Evolutionary conservation across 2,113 vertebrate genomes (phyloP).

Genomic region (Sitta europaea): DNA sequence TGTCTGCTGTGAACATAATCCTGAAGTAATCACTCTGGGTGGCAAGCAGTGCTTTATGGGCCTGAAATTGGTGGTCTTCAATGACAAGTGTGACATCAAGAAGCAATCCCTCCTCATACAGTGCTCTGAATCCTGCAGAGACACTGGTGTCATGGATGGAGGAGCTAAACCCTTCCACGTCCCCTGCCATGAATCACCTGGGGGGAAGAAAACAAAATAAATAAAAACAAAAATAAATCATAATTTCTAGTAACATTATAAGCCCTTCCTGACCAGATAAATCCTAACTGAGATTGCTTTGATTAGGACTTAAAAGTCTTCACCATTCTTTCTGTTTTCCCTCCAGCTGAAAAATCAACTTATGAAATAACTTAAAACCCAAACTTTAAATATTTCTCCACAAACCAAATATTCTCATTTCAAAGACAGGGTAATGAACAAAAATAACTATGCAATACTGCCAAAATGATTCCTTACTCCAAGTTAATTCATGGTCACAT

Average conservation of each 20-base stretch:
- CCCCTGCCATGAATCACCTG: slow-evolving; percentile 93
- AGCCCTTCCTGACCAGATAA: slow-evolving; percentile 30
- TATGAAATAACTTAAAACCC: background rate
- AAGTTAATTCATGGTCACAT: background rate
- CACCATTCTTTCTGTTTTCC: background rate
- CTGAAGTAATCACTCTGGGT: slow-evolving; percentile 99
- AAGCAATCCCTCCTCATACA: slow-evolving; percentile 96
- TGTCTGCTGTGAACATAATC: slow-evolving; percentile 99
- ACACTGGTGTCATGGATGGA: slow-evolving; percentile 97
- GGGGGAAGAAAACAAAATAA: slow-evolving; percentile 54
- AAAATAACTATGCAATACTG: background rate
- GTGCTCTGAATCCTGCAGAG: slow-evolving; percentile 96
- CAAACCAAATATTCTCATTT: background rate
- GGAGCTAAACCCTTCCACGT: slow-evolving; percentile 99
- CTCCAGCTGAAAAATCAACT: background rate
- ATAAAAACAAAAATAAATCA: slow-evolving; percentile 65
- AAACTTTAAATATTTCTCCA: slow-evolving; percentile 7
- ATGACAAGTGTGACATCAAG: slow-evolving; percentile 97
- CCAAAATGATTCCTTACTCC: background rate
- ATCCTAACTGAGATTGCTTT: background rate
- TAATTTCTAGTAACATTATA: slow-evolving; percentile 53
- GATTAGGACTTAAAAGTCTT: background rate
- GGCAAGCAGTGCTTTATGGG: slow-evolving; percentile 97
- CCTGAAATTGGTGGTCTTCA: slow-evolving; percentile 99
- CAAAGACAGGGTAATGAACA: slow-evolving; percentile 4